These are phyloP conservation scores for Antitype chi DNA, from an alignment of 2,888 invertebrate species.

Conservation along the genomic window DNA sequence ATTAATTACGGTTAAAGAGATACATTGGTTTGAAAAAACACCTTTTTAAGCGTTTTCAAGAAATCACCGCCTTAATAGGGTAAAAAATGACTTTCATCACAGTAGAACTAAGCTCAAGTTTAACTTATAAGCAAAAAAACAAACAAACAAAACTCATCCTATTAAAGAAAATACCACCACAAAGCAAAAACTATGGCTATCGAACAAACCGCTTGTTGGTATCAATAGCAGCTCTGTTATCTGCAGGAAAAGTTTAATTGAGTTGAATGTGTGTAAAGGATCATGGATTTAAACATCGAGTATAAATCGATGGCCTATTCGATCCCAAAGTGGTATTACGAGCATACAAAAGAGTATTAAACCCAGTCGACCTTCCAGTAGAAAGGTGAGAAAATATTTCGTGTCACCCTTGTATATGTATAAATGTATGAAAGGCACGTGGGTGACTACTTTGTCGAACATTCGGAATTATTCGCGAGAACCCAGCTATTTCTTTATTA, in stretches of 20 bases:
- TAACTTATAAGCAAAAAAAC: background rate
- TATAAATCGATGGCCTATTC: slow-evolving; percentile 23
- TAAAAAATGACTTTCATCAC: background rate
- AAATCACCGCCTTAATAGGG: too few relatives aligned
- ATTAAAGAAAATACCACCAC: slow-evolving; percentile 28
- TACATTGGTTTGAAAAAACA: too few relatives aligned
- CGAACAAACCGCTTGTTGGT: slow-evolving; percentile 21
- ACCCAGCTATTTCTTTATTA: slow-evolving; percentile 84
- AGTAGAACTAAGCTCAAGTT: background rate
- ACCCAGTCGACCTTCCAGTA: slow-evolving; percentile 26
- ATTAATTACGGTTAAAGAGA: too few relatives aligned
- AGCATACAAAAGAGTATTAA: slow-evolving; percentile 41
- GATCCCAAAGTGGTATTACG: slow-evolving; percentile 33
- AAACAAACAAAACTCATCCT: slow-evolving; percentile 31
- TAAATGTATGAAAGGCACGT: slow-evolving; percentile 61
- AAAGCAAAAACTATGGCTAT: slow-evolving; percentile 33
- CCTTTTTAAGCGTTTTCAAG: too few relatives aligned
- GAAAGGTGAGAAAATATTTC: slow-evolving; percentile 57
- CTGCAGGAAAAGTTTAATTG: slow-evolving; percentile 50
- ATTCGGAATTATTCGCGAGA: slow-evolving; percentile 79
- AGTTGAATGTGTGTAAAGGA: slow-evolving; percentile 37
- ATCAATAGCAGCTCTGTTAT: slow-evolving; percentile 42
- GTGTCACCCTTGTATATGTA: slow-evolving; percentile 53
- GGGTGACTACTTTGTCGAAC: slow-evolving; percentile 69
- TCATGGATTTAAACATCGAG: slow-evolving; percentile 14